These are phyloP conservation scores for Morphnarchus princeps DNA, from an alignment of 2,113 vertebrate genomes.

Conservation along the genomic window DNA sequence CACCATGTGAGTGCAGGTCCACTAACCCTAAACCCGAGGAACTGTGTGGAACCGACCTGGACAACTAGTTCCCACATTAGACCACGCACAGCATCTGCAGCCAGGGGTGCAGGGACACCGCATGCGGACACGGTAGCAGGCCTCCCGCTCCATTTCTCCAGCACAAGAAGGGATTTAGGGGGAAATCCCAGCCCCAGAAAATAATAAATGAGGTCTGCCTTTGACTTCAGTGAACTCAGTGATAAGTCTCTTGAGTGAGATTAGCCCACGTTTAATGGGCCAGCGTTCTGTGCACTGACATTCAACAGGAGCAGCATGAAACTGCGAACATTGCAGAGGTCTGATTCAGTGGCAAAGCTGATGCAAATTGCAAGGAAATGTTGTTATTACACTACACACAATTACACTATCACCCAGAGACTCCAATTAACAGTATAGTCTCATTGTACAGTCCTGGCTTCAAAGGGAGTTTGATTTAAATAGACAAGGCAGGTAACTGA, in stretches of 20 bases:
- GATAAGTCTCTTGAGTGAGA: background rate
- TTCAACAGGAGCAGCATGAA: background rate
- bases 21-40: background rate
- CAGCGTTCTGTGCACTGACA: background rate
- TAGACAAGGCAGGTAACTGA: constrained; percentile 61
- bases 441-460: constrained; percentile 32
- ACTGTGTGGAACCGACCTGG: fast-evolving
- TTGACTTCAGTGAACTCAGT: background rate
- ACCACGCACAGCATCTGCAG: background rate
- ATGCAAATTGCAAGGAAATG: constrained; percentile 11
- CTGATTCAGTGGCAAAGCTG: background rate
- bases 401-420: constrained; percentile 47
- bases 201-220: background rate
- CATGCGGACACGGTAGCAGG: fast-evolving
- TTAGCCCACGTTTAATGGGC: background rate
- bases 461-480: constrained; percentile 60
- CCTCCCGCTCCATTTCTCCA: background rate
- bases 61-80: background rate
- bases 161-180: background rate
- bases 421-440: constrained; percentile 50
- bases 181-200: background rate
- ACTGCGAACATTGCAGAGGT: background rate
- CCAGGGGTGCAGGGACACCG: background rate
- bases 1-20: fast-evolving
- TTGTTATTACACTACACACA: constrained; percentile 22